A percentile compares a stretch with the other conserved stretches of the same genome.
Conservation (phyloP, 2,888 invertebrate genomes). For the Dione juno region DNA sequence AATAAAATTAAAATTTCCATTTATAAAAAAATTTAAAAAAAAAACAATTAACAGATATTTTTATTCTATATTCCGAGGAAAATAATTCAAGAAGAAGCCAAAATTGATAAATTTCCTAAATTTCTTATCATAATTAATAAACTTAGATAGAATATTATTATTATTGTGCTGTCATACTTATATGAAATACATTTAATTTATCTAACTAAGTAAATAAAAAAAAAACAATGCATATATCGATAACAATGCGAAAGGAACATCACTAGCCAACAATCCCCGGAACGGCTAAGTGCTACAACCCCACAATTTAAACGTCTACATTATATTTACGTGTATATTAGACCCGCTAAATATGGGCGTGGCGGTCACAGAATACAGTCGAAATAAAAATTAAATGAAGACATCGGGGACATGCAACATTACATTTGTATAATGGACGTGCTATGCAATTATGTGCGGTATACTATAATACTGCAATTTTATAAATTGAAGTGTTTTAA, state of each 20-base stretch:
- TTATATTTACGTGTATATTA: slow-evolving; percentile 50
- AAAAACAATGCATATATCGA: slow-evolving; percentile 17
- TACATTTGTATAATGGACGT: slow-evolving; percentile 33
- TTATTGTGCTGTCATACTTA: too few relatives aligned
- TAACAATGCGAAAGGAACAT: not conserved
- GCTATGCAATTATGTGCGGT: slow-evolving; percentile 3
- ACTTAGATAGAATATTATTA: too few relatives aligned
- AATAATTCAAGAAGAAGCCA: too few relatives aligned
- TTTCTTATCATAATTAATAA: too few relatives aligned
- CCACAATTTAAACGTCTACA: slow-evolving; percentile 70
- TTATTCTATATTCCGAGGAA: too few relatives aligned
- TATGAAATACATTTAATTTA: too few relatives aligned
- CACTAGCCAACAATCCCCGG: slow-evolving; percentile 17
- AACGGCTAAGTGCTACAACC: slow-evolving; percentile 49
- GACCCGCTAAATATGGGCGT: slow-evolving; percentile 65
- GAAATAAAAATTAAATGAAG: slow-evolving; percentile 69
- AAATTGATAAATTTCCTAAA: too few relatives aligned
- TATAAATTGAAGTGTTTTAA: slow-evolving; percentile 3
- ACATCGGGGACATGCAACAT: slow-evolving; percentile 50
- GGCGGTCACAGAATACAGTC: slow-evolving; percentile 50
- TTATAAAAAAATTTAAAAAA: too few relatives aligned
- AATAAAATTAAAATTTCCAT: too few relatives aligned
- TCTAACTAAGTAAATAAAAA: not conserved
- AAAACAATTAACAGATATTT: too few relatives aligned
- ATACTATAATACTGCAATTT: slow-evolving; percentile 25